Base-by-base conservation (phyloP, 2,797 vertebrate genomes). In the Sardinella longiceps region DNA sequence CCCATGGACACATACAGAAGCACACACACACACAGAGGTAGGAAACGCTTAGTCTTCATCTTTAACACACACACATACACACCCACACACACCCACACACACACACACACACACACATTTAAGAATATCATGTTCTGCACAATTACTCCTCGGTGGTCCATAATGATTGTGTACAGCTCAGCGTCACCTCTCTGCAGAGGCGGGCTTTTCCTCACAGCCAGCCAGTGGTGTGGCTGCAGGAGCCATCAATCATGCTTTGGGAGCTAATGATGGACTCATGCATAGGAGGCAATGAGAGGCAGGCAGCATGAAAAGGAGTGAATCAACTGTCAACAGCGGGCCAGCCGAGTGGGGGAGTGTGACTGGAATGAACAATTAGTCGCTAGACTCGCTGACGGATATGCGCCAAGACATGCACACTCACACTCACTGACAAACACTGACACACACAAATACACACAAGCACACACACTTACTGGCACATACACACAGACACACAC, bases 311-410 rank as follows among this genome's bases (percentile, higher is more conserved):
- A 95, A 96, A 96, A 95, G 91, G 91, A 95, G 93, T 93, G 94
- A 96, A 96, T 95, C 95, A 94, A 93, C 94, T 94, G 95, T 96
- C 95, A 96, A 80, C 70, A 86, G 90, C 85, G 90, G 93, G 89
- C 91, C 93, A 93, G 94, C 93, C 91, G 91, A 92, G 94, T 93
- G 94, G 94, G 94, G 92, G 92, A 94, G 92, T 91, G 96, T 97
- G 97, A 95, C 95, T 94, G 94, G 96, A 97, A 97, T 97, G 94
- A 94, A 90, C 95, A 97, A 95, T 96, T 89, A 90, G 90, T 90
- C 90, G 93, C 93, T 48, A 83, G 15, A 50, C 86, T 85, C n/a
- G 85, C 81, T 81, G 83, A 83, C 46, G 33, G 81, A 43, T 43
- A 77, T 77, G 70, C 70, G 20, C 15, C 70, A 77, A 77, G 15